Percentiles rank a stretch among this genome's conserved stretches.
These are phyloP conservation scores for Antheraea assamensis DNA, from an alignment of 2,888 invertebrate genomes.

Conservation along the genomic window DNA sequence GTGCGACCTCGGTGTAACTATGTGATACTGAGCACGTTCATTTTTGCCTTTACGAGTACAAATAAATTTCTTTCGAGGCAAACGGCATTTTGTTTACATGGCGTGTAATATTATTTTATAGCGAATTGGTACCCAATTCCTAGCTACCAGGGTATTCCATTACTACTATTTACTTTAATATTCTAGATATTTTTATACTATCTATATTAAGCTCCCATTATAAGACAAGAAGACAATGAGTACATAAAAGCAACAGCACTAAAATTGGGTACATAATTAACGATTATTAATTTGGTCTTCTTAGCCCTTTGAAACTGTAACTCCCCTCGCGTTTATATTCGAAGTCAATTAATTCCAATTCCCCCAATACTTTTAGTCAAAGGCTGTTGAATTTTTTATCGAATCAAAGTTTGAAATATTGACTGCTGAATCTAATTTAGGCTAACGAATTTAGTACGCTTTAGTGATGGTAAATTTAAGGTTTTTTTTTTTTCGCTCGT, in stretches of 20 bases:
- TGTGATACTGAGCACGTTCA: too few relatives aligned
- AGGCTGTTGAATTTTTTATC: slow-evolving; percentile 47
- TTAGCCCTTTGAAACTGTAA: slow-evolving; percentile 17
- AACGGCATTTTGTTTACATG: too few relatives aligned
- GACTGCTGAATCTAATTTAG: slow-evolving; percentile 51
- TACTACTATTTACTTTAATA: too few relatives aligned
- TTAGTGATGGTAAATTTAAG: slow-evolving; percentile 21
- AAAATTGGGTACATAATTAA: slow-evolving; percentile 6
- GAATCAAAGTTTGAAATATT: slow-evolving; percentile 54
- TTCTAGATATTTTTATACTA: background rate
- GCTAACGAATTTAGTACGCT: slow-evolving; percentile 39
- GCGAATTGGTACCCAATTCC: too few relatives aligned
- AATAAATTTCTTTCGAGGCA: too few relatives aligned
- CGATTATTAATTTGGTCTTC: slow-evolving; percentile 15
- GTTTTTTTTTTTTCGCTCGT: slow-evolving; percentile 27
- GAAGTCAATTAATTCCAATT: slow-evolving; percentile 22
- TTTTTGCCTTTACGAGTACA: too few relatives aligned
- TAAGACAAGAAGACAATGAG: background rate
- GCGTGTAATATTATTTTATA: too few relatives aligned
- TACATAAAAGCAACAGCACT: background rate
- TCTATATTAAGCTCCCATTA: background rate
- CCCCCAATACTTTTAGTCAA: slow-evolving; percentile 21
- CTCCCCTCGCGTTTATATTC: slow-evolving; percentile 19
- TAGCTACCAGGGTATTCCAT: too few relatives aligned
- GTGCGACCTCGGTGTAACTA: too few relatives aligned